These are phyloP conservation scores for Pseudomyrmex flavicornis DNA, from an alignment of 1,140 invertebrate species.

Conservation along the genomic window DNA sequence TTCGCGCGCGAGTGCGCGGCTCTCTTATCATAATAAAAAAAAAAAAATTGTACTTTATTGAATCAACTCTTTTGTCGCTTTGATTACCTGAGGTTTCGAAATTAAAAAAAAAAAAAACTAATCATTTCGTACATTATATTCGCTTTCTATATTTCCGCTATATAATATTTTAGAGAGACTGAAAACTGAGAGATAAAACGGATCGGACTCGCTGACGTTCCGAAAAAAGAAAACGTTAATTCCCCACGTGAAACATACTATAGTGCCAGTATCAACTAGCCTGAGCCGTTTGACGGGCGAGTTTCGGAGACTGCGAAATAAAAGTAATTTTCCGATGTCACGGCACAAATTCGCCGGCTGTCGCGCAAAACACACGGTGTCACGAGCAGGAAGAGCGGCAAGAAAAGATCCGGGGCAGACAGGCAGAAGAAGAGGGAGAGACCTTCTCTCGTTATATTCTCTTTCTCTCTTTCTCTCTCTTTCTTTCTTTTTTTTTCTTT, in stretches of 20 bases:
- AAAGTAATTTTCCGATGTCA: constrained; percentile 33
- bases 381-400: constrained; percentile 30
- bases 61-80: no score
- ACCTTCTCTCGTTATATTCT: constrained; percentile 51
- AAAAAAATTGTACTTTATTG: no score
- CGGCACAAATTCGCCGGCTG: constrained; percentile 33
- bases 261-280: not conserved
- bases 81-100: no score
- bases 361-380: constrained; percentile 23
- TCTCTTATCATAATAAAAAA: not conserved
- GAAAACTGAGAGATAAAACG: no score
- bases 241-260: no score
- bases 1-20: constrained; percentile 38
- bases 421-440: constrained; percentile 34
- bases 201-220: no score
- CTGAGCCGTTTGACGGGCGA: not conserved
- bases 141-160: no score
- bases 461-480: no score
- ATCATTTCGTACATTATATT: no score
- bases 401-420: constrained; percentile 6
- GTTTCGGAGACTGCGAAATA: not conserved
- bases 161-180: no score
- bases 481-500: not conserved
- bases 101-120: no score
- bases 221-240: no score